Conservation (phyloP, 2,113 vertebrate species). For the Melozone crissalis region DNA sequence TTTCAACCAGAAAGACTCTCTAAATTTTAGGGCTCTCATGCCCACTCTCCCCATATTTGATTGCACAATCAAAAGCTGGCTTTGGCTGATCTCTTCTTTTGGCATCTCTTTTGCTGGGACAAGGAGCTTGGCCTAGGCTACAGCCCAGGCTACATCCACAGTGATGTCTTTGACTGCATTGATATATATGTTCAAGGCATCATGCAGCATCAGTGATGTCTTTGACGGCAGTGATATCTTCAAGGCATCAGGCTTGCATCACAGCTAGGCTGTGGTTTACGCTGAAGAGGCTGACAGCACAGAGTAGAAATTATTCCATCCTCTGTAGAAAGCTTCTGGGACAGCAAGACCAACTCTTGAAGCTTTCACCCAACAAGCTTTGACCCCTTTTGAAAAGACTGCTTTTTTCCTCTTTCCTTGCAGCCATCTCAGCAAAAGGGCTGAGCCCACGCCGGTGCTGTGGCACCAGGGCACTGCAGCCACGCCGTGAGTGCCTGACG, state of each 20-base stretch:
- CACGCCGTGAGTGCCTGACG: rapidly evolving
- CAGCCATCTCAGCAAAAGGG: neutral
- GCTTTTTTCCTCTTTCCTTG: neutral
- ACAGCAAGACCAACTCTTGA: neutral
- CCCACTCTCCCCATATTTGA: neutral
- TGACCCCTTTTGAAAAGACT: neutral
- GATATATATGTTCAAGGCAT: neutral
- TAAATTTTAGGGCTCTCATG: rapidly evolving
- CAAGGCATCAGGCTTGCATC: rapidly evolving
- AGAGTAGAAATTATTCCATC: neutral
- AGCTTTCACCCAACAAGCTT: neutral
- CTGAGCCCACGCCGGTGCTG: neutral
- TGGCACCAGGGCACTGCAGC: neutral
- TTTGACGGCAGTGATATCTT: neutral
- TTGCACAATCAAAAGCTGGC: neutral
- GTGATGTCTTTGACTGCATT: neutral
- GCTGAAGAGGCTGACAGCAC: neutral
- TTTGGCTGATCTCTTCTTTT: neutral
- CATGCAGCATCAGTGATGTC: neutral
- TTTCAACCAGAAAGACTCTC: neutral
- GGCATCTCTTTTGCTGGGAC: neutral
- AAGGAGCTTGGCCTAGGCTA: rapidly evolving
- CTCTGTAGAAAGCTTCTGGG: neutral
- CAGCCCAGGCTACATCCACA: neutral
- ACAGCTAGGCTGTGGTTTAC: neutral